phyloP scores from a whole-genome alignment of 2,113 vertebrate genomes.

The Tylochromis polylepis region DNA sequence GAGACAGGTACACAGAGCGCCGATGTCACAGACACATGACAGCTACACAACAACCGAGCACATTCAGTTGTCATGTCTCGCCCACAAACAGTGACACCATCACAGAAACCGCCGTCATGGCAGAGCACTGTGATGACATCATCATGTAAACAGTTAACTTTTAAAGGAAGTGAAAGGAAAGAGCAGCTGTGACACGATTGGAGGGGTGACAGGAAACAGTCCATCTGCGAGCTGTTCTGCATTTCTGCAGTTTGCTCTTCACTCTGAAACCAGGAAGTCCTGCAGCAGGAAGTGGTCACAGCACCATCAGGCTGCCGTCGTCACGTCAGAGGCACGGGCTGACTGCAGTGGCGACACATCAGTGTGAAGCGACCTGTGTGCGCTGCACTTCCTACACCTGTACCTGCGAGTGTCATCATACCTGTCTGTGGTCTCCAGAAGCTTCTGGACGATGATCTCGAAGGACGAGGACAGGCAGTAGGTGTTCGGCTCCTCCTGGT shows the following conservation, averaged over 20 bases:
- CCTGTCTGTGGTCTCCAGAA: conserved; percentile 97
- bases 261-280: not conserved
- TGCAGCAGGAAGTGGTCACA: not conserved
- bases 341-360: not conserved
- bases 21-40: not conserved
- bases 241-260: not conserved
- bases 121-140: not conserved
- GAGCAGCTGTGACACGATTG: rapidly evolving
- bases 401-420: not conserved
- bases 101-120: not conserved
- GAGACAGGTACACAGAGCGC: not conserved
- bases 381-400: not conserved
- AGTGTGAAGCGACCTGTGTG: not conserved
- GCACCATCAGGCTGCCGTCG: not conserved
- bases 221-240: not conserved
- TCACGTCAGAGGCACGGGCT: not conserved
- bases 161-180: not conserved
- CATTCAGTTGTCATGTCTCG: not conserved
- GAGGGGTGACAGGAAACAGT: not conserved
- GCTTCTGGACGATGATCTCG: conserved; percentile 97
- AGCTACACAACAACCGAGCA: not conserved
- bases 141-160: not conserved
- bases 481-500: conserved; percentile 93
- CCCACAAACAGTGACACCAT: not conserved
- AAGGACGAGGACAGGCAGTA: conserved; percentile 97